phyloP scores from a whole-genome alignment of 2,797 vertebrate genomes.

The Hylomyscus alleni region DNA sequence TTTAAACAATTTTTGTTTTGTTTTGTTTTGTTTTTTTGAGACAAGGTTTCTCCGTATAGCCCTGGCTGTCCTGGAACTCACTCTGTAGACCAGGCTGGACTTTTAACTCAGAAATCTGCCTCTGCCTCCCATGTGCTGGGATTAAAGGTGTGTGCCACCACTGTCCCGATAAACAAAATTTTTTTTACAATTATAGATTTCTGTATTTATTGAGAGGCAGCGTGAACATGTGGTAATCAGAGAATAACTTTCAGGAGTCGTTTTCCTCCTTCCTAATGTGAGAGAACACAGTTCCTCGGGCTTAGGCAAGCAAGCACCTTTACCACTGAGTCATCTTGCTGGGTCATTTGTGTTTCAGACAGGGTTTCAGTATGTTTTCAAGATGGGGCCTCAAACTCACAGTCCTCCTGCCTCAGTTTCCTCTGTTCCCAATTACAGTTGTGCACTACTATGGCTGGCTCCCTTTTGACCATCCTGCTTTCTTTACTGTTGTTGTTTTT shows the following conservation, averaged over 20 bases:
- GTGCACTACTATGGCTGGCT: background rate
- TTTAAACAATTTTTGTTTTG: no score
- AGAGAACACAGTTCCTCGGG: background rate
- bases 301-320: background rate
- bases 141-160: no score
- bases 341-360: background rate
- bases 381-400: background rate
- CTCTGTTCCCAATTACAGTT: background rate
- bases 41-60: no score
- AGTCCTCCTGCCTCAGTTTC: background rate
- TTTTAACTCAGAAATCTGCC: no score
- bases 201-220: background rate
- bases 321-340: background rate
- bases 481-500: background rate
- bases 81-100: no score
- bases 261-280: background rate
- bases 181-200: background rate
- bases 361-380: background rate
- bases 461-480: background rate
- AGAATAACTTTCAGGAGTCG: background rate
- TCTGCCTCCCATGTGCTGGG: no score
- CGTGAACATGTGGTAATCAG: background rate
- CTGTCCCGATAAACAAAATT: no score
- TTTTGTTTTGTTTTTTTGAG: background rate
- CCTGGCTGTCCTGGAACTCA: no score